phyloP scores from a whole-genome alignment of 2,113 vertebrate species.

The Cervus canadensis region DNA sequence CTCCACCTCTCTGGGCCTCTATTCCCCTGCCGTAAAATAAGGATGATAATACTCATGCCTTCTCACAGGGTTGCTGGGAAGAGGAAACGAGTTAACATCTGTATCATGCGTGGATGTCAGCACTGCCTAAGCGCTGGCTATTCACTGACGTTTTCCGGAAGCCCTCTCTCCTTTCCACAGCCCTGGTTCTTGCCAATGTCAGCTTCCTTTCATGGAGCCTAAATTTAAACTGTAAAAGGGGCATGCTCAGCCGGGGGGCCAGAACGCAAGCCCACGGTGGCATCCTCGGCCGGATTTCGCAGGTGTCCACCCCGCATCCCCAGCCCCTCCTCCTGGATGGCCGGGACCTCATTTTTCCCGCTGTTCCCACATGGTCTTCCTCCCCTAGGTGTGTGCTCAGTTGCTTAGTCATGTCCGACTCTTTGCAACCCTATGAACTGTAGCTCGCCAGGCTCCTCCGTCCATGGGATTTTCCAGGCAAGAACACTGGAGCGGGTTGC shows the following conservation, averaged over 20 bases:
- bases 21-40: background rate
- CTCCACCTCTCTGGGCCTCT: background rate
- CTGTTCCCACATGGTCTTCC: background rate
- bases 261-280: background rate
- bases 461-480: background rate
- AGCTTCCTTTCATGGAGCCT: slow-evolving; percentile 17
- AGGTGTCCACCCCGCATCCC: background rate
- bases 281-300: background rate
- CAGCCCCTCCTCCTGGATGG: background rate
- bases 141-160: background rate
- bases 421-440: background rate
- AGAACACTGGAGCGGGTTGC: background rate
- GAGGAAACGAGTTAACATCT: background rate
- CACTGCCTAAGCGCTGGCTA: background rate
- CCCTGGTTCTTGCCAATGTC: background rate
- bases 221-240: slow-evolving; percentile 60
- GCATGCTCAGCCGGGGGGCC: background rate
- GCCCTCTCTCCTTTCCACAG: background rate
- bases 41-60: background rate
- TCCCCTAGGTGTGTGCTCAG: background rate
- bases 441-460: background rate
- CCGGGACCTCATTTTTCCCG: background rate
- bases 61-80: background rate
- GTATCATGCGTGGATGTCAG: rapidly evolving
- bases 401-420: background rate